Percentiles rank a stretch among this genome's conserved stretches.
phyloP scores from a whole-genome alignment of 2,797 vertebrate genomes.

The Periophthalmus magnuspinnatus region DNA sequence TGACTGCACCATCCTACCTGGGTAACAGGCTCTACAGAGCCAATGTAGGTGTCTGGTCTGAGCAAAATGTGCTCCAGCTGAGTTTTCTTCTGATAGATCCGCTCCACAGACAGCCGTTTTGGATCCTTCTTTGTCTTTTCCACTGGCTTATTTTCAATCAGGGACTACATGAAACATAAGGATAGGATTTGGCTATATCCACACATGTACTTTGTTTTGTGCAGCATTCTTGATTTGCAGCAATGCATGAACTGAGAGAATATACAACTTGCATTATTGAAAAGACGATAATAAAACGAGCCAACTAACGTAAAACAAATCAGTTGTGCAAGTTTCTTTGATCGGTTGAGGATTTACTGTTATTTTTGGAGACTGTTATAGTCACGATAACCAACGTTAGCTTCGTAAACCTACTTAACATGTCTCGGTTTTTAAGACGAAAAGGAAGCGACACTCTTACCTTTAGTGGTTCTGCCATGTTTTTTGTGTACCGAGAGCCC shows the following conservation, averaged over 20 bases:
- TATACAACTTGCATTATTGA: neutral
- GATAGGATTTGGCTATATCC: neutral
- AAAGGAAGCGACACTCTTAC: slow-evolving; percentile 40
- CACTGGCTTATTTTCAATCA: slow-evolving; percentile 80
- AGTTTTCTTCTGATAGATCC: slow-evolving; percentile 98
- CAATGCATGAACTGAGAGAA: neutral
- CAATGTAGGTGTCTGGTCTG: slow-evolving; percentile 95
- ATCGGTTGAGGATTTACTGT: neutral
- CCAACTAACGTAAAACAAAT: neutral
- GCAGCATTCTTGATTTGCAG: neutral
- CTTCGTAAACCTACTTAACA: neutral
- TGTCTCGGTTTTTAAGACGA: neutral
- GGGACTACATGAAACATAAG: slow-evolving; percentile 53
- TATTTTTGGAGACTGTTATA: neutral
- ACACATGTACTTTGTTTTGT: neutral
- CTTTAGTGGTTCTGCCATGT: slow-evolving; percentile 68
- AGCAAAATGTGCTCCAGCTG: slow-evolving; percentile 98
- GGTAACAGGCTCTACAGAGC: slow-evolving; percentile 91
- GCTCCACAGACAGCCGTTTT: slow-evolving; percentile 87
- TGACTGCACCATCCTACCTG: slow-evolving; percentile 76
- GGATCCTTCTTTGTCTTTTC: slow-evolving; percentile 82
- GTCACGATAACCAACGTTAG: neutral
- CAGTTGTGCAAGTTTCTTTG: neutral
- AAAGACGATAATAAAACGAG: neutral
- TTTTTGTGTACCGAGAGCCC: slow-evolving; percentile 16